A percentile compares a stretch with the other conserved stretches of the same genome.
phyloP scores from a whole-genome alignment of 1,140 invertebrate genomes.

The Drosophila funebris region DNA sequence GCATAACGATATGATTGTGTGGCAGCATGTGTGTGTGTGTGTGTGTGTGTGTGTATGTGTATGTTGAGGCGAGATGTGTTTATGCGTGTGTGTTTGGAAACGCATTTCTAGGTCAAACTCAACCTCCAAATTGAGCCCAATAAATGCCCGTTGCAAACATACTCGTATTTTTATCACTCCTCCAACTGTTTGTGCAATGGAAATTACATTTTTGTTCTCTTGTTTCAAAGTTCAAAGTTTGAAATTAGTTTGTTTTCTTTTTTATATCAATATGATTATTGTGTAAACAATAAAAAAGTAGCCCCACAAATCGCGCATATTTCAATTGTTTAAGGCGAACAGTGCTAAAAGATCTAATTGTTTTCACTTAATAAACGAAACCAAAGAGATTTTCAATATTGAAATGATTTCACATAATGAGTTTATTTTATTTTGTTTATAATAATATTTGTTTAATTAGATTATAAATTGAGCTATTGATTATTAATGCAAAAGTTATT shows the following conservation, averaged over 20 bases:
- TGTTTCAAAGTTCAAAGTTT: slow-evolving; percentile 19
- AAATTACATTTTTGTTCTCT: slow-evolving; percentile 22
- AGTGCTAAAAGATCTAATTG: background rate
- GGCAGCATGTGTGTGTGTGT: slow-evolving; percentile 5
- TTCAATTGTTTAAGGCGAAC: background rate
- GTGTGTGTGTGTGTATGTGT: background rate
- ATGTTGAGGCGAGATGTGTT: slow-evolving; percentile 13
- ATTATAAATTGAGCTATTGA: no score
- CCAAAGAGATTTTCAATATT: slow-evolving; percentile 13
- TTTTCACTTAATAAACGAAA: background rate
- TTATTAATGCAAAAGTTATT: no score
- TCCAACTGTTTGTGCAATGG: slow-evolving; percentile 1
- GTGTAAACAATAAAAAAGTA: slow-evolving; percentile 2
- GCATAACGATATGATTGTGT: slow-evolving; percentile 29
- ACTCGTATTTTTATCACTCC: slow-evolving; percentile 21
- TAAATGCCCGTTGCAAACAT: slow-evolving; percentile 35
- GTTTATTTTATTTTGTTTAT: no score
- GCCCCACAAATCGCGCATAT: background rate
- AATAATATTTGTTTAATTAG: no score
- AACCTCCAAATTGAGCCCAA: slow-evolving; percentile 46
- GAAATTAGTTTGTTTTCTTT: slow-evolving; percentile 25
- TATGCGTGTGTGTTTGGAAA: slow-evolving; percentile 31
- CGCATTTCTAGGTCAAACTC: slow-evolving; percentile 77
- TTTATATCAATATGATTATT: slow-evolving; percentile 5
- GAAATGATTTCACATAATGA: no score